Conservation (phyloP, 2,113 vertebrate species). For the Plecotus auritus region DNA sequence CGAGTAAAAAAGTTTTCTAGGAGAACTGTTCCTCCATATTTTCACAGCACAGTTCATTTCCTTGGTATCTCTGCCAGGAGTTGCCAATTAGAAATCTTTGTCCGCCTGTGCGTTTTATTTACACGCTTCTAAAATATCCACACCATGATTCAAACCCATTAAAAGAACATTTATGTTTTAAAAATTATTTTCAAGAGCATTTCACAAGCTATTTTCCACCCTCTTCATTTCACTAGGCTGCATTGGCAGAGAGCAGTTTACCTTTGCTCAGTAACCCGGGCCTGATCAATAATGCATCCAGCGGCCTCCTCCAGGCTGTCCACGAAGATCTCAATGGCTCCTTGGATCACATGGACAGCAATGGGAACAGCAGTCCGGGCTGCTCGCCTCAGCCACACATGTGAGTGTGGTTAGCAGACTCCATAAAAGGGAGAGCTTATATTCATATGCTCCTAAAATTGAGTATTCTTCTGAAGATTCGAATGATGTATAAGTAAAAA, state of each 20-base stretch:
- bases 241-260: slow-evolving; percentile 97
- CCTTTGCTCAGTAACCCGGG: slow-evolving; percentile 95
- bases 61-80: slow-evolving; percentile 44
- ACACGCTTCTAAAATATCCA: background rate
- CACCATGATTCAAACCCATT: background rate
- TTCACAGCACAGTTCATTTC: slow-evolving; percentile 36
- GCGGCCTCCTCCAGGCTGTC: slow-evolving; percentile 90
- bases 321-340: slow-evolving; percentile 97
- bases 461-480: slow-evolving; percentile 40
- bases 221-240: slow-evolving; percentile 85
- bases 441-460: slow-evolving; percentile 28
- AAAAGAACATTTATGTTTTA: background rate
- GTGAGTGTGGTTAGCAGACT: slow-evolving; percentile 84
- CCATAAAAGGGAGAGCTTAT: background rate
- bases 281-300: slow-evolving; percentile 95
- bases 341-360: slow-evolving; percentile 97
- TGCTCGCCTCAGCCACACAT: slow-evolving; percentile 97
- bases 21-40: slow-evolving; percentile 58
- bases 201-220: slow-evolving; percentile 33
- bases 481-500: background rate
- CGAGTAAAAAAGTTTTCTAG: slow-evolving; percentile 64
- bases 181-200: background rate
- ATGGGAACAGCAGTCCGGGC: slow-evolving; percentile 95
- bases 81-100: slow-evolving; percentile 25
- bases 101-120: background rate